Evolutionary conservation across 2,888 invertebrate species (phyloP).

Genomic region (Orgyia antiqua): DNA sequence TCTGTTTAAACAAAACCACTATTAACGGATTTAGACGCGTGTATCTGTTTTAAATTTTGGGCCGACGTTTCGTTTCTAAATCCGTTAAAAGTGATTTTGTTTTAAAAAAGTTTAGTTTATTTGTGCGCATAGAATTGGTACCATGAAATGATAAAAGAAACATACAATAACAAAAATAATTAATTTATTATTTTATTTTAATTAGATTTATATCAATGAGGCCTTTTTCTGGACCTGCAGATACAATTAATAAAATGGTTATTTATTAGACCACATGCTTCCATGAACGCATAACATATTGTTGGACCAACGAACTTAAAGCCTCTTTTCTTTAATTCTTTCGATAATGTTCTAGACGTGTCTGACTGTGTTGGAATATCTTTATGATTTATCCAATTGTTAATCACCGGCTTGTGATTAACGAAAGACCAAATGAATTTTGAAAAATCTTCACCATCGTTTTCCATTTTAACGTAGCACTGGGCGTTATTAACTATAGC

Average conservation of each 20-base stretch:
- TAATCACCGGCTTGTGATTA: constrained; percentile 41
- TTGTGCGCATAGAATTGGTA: too few relatives aligned
- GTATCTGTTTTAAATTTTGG: too few relatives aligned
- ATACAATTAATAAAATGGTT: constrained; percentile 53
- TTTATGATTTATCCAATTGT: constrained; percentile 39
- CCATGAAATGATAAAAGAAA: too few relatives aligned
- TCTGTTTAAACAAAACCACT: too few relatives aligned
- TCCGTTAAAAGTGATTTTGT: too few relatives aligned
- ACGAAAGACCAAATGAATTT: constrained; percentile 61
- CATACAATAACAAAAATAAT: too few relatives aligned
- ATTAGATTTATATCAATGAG: background rate
- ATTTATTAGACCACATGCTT: constrained; percentile 66
- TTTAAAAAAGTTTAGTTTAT: too few relatives aligned
- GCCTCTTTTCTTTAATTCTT: constrained; percentile 50
- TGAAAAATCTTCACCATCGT: constrained; percentile 46
- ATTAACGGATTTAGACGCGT: too few relatives aligned
- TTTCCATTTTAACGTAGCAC: constrained; percentile 49
- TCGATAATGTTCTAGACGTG: constrained; percentile 43
- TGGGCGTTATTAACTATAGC: constrained; percentile 58
- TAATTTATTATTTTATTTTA: too few relatives aligned
- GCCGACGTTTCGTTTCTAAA: too few relatives aligned
- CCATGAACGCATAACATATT: constrained; percentile 68
- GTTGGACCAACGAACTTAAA: constrained; percentile 62
- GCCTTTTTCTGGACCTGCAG: background rate
- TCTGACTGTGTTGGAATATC: constrained; percentile 49